Evolutionary conservation across 2,888 invertebrate species (phyloP).

Genomic region (Geophilus truncorum): DNA sequence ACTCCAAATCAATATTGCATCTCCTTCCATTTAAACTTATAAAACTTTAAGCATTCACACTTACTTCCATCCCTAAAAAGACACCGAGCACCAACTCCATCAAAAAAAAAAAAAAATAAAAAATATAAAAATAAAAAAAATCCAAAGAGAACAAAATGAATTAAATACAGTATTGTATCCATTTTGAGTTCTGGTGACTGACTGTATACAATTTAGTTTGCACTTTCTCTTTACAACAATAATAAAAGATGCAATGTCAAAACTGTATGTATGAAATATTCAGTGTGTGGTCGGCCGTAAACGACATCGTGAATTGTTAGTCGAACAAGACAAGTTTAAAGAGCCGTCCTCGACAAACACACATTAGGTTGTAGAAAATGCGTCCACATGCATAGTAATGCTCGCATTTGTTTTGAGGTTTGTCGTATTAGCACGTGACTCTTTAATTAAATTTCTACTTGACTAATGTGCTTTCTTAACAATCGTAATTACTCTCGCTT

Average conservation of each 20-base stretch:
- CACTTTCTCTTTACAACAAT: background rate
- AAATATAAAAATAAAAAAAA: too few species aligned
- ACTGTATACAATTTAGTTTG: background rate
- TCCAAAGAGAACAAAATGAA: too few species aligned
- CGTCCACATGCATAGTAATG: background rate
- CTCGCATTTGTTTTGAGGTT: background rate
- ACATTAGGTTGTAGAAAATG: background rate
- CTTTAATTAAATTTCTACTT: slow-evolving; percentile 1
- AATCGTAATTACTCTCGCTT: background rate
- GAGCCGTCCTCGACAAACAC: background rate
- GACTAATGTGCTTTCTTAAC: background rate
- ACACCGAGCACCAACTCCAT: background rate
- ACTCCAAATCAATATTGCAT: too few species aligned
- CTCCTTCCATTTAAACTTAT: too few species aligned
- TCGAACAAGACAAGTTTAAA: background rate
- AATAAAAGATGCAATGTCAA: background rate
- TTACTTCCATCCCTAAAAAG: too few species aligned
- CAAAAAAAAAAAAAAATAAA: background rate
- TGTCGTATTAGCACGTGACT: background rate
- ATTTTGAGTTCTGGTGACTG: background rate
- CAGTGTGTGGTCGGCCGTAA: background rate
- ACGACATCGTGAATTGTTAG: background rate
- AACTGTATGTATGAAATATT: background rate
- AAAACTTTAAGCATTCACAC: too few species aligned
- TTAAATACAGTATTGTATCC: too few species aligned